phyloP scores from a whole-genome alignment of 1,140 invertebrate species.

The Drosophila tsacasi region DNA sequence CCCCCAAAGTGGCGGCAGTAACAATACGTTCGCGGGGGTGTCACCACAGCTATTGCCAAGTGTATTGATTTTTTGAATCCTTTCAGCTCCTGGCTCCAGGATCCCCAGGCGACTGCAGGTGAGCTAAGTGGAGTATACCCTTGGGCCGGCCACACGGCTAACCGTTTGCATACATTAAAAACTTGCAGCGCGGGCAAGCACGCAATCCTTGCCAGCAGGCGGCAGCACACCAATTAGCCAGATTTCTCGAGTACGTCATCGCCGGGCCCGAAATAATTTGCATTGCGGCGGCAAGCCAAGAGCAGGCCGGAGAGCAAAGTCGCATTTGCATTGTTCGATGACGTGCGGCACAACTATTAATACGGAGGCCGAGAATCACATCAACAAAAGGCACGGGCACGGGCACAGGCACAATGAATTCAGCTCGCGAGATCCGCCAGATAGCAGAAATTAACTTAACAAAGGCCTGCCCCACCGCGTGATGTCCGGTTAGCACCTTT shows the following conservation, averaged over 20 bases:
- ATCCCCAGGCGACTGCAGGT: conserved; percentile 29
- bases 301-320: conserved; percentile 30
- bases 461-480: conserved; percentile 28
- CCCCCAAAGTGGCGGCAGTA: conserved; percentile 25
- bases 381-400: conserved; percentile 26
- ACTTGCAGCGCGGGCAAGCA: conserved; percentile 19
- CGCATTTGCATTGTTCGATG: conserved; percentile 55
- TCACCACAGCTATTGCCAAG: conserved; percentile 40
- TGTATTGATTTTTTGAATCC: conserved; percentile 60
- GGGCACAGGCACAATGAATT: conserved; percentile 42
- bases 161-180: conserved; percentile 39
- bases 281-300: conserved; percentile 33
- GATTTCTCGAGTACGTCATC: conserved; percentile 42
- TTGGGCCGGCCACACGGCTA: conserved; percentile 6
- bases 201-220: conserved; percentile 25
- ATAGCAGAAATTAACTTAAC: conserved; percentile 45
- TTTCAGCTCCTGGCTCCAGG: conserved; percentile 38
- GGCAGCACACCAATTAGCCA: conserved; percentile 48
- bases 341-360: conserved; percentile 50
- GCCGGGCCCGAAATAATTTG: conserved; percentile 43
- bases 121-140: conserved; percentile 15
- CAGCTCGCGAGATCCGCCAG: conserved; percentile 37
- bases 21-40: conserved; percentile 35
- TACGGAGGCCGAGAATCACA: conserved; percentile 33
- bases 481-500: conserved; percentile 28